Base-by-base conservation (phyloP, 2,888 invertebrate species). In the Calameuta idolon region DNA sequence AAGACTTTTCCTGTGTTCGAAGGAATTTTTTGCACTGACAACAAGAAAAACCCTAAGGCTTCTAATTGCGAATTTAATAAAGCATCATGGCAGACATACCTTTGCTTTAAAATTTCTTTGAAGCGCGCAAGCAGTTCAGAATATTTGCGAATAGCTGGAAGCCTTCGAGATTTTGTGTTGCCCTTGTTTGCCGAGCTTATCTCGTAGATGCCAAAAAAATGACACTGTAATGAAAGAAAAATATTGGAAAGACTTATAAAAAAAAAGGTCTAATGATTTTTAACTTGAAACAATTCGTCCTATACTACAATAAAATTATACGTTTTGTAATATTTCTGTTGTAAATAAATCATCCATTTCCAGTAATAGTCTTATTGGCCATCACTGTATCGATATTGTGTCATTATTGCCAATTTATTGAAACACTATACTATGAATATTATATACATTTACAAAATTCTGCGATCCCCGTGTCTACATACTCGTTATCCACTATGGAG, bases 11-110 rank as follows among this genome's bases (percentile, higher is more conserved):
- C 55, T 37, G 2, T 15, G 9, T 23, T 2, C 55, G 55, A 55
- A 9, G 23, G 55, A 23, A 1, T 23, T 55, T 9, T 23, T 23
- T 55, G 2, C 15, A 23, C 23, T 23, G 23, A 9, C 23, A 55
- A 55, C 23, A 55, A 55, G 55, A 55, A 55, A 55, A 55, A 55
- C 55, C 55, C 23, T 55, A 9, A 55, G 55, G 23, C 55, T 55
- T 55, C 23, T 55, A 55, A 71, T 71, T 33, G n/a, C 33, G 31
- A 71, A 71, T 71, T 71, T 34, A 71, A 31, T 71, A 71, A 71
- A 71, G 71, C 71, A 71, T 71, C 71, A 33, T 15, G 34, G 71
- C 23, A 12, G 9, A 15, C 12, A 71, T 71, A 33, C 71, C 71
- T 71, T 12, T 34, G 23, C 31, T 33, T 55, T 34, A 31, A 33